Evolutionary conservation across 2,797 vertebrate species (phyloP).

Genomic region (Anas bernieri): DNA sequence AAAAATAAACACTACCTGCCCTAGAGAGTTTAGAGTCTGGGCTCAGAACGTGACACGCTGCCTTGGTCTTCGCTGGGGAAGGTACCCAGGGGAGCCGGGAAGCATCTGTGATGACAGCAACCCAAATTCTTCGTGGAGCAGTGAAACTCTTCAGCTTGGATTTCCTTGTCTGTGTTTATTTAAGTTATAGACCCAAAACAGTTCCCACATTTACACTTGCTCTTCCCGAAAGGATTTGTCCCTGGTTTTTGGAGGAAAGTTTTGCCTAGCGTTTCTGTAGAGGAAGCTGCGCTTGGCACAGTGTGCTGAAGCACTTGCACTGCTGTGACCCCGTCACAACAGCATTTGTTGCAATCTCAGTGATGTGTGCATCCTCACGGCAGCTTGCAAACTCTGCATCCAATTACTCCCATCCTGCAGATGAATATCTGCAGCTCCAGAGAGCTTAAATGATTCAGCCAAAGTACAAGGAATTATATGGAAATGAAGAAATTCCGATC

Average conservation of each 20-base stretch:
- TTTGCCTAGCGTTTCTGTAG: background rate
- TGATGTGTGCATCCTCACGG: fast-evolving
- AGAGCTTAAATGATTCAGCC: conserved; percentile 15
- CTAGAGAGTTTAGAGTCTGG: background rate
- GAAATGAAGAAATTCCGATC: conserved; percentile 28
- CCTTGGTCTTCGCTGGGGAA: background rate
- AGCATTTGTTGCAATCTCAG: background rate
- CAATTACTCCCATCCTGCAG: background rate
- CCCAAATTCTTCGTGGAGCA: background rate
- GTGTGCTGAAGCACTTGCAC: fast-evolving
- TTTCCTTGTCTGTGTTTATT: conserved; percentile 25
- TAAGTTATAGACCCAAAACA: background rate
- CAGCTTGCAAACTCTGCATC: conserved; percentile 5
- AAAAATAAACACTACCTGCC: conserved; percentile 9
- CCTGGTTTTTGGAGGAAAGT: background rate
- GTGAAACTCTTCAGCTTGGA: background rate
- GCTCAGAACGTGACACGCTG: background rate
- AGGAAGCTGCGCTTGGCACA: background rate
- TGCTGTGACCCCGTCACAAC: background rate
- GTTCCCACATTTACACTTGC: conserved; percentile 24
- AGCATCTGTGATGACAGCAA: background rate
- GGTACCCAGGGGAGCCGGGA: background rate
- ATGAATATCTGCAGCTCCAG: background rate
- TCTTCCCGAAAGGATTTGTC: background rate
- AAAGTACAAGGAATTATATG: background rate